Evolutionary conservation across 2,888 invertebrate genomes (phyloP), one percentile per base, ranked within the genome.

Genomic region (Gibbula magus): DNA sequence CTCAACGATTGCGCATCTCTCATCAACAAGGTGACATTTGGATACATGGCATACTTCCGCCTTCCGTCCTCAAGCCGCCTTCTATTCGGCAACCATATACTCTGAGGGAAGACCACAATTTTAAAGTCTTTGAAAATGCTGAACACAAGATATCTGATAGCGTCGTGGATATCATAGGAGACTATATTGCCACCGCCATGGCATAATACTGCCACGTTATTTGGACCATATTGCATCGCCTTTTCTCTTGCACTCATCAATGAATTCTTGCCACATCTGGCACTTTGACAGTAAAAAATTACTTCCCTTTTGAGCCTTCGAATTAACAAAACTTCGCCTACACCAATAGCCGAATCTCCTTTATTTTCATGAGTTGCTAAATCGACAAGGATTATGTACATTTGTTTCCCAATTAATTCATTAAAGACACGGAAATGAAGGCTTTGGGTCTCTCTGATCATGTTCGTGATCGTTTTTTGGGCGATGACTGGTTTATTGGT

Each of bases 131-230:
- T 61, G 73, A 82, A 80, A 16, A 22, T 32, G 2, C 77, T 54
- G 20, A 82, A 29, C 8, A 56, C 78, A 22, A 66, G 53, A 20
- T 18, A 22, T 16, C 81, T 51, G 2, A 45, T 18, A 0, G 35
- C 22, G n/a, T 83, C 80, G 0, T 51, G 22, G 0, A 2, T 3
- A 20, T 22, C n/a, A 56, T 82, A 83, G 0, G 78, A 77, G 18
- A 80, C 53, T 13, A 84, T 29, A 52, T 84, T 84, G 5, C 84
- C 84, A 3, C 82, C 82, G 5, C 84, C 84, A n/a, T 82, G 77
- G 16, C 80, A 56, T 13, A 84, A 53, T 7, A 82, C 73, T 2
- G 80, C 78, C 0, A 82, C 61, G 18, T 82, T 77, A 7, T 75
- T 16, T 16, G 8, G n/a, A 5, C 51, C 51, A 32, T 78, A 81